Percentiles rank a stretch among this genome's conserved stretches.
Conservation (phyloP, 1,140 invertebrate species). For the Bombus cullumanus region DNA sequence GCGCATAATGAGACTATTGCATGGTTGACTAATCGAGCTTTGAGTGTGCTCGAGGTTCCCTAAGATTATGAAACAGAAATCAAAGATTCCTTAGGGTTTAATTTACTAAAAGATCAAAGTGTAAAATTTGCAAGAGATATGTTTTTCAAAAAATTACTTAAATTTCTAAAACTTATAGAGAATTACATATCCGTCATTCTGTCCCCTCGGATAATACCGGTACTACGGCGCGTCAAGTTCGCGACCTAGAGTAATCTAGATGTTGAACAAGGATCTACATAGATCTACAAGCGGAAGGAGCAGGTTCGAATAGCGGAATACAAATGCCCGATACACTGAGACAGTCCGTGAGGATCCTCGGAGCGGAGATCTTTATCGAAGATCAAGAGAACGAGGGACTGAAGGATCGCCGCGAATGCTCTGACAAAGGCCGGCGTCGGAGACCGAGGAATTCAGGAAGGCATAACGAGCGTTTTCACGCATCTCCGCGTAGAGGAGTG, state of each 20-base stretch:
- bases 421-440: constrained; percentile 29
- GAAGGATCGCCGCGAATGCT: constrained; percentile 27
- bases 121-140: no score
- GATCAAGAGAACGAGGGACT: not conserved
- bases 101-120: no score
- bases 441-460: constrained; percentile 62
- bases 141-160: no score
- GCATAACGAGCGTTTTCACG: constrained; percentile 61
- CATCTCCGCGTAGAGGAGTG: constrained; percentile 50
- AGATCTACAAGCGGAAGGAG: not conserved
- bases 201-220: no score
- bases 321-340: not conserved
- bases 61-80: no score
- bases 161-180: no score
- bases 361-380: not conserved
- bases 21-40: no score
- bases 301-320: not conserved
- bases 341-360: not conserved
- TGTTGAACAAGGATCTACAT: not conserved
- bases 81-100: no score
- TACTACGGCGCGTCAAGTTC: not conserved
- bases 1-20: not conserved
- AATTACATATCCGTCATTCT: not conserved
- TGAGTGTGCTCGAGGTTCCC: no score
- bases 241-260: not conserved